Base-by-base conservation (phyloP, 1,140 invertebrate genomes). In the Coptotermes formosanus region DNA sequence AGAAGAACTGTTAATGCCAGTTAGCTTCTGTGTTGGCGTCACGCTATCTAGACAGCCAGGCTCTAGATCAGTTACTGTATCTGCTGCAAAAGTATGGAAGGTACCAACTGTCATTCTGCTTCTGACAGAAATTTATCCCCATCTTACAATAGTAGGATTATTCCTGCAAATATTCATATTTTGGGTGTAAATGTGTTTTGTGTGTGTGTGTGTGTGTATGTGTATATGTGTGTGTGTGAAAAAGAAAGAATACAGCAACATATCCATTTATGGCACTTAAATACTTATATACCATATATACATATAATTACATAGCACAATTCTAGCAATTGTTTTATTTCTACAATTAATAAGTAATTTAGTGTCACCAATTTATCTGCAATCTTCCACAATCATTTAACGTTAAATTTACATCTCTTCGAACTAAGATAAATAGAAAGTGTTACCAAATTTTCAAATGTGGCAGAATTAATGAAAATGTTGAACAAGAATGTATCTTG, bases 261-360 rank as follows among this genome's bases (percentile, higher is more conserved):
- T 82, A 87, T 86, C 85, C 83, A 86, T 81, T 87, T 87, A 87
- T 87, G 87, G 87, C 87, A 87, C 87, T 87, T 87, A 86, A 86
- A 83, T 87, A 87, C 83, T 87, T 87, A 85, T 87, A 87, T 86
- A 86, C 87, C 87, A 87, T 87, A 87, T 87, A 87, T 87, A 87
- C 87, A 87, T 69, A 82, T 87, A 87, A 87, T 87, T 87, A 87
- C 87, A 87, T 84, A 83, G 86, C 69, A 86, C 85, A 86, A 87
- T 75, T 75, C 87, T 87, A 86, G 64, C 45, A 84, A 59, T 83
- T 52, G 55, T 85, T 85, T 85, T 55, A 82, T 82, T 59, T 82
- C 75, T 84, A 64, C 84, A 75, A 87, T 82, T 32, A 55, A 85
- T 38, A 85, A 44, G 75, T 85, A 87, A 69, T 85, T 87, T 87